Evolutionary conservation across 2,797 vertebrate genomes (phyloP).

Genomic region (Melanotaenia maccullochi): DNA sequence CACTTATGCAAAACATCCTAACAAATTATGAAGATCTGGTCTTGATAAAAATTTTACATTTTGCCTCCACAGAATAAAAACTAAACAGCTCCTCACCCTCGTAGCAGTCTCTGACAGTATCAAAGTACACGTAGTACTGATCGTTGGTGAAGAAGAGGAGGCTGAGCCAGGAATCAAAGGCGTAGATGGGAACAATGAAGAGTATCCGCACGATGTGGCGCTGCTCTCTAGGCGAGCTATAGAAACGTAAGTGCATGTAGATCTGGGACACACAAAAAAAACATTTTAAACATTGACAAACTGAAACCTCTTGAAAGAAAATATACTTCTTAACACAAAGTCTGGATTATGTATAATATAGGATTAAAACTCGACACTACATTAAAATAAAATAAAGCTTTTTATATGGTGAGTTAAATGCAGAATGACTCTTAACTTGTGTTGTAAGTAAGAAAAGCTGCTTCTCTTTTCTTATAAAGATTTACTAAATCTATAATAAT

Average conservation of each 20-base stretch:
- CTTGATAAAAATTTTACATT: not conserved
- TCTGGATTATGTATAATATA: not conserved
- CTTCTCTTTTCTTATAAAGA: not conserved
- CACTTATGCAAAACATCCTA: too few relatives aligned
- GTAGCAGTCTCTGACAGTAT: constrained; percentile 95
- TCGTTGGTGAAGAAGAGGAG: constrained; percentile 99
- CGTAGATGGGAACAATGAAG: constrained; percentile 98
- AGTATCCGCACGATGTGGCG: constrained; percentile 97
- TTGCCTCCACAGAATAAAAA: not conserved
- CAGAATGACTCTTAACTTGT: not conserved
- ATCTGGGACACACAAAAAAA: constrained; percentile 82
- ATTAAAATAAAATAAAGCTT: not conserved
- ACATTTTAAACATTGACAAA: not conserved
- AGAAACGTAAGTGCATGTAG: constrained; percentile 98
- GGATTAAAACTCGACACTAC: not conserved
- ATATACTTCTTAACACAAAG: not conserved
- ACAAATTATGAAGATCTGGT: not conserved
- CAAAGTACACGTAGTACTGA: constrained; percentile 98
- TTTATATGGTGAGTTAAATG: not conserved
- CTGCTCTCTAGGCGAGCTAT: constrained; percentile 94
- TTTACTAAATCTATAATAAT: too few relatives aligned
- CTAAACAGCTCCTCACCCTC: constrained; percentile 85
- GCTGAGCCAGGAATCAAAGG: constrained; percentile 98
- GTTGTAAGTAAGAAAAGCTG: not conserved
- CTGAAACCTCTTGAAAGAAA: not conserved